These are phyloP conservation scores for Polypedilum pembai DNA, from an alignment of 1,140 invertebrate species.

Conservation along the genomic window DNA sequence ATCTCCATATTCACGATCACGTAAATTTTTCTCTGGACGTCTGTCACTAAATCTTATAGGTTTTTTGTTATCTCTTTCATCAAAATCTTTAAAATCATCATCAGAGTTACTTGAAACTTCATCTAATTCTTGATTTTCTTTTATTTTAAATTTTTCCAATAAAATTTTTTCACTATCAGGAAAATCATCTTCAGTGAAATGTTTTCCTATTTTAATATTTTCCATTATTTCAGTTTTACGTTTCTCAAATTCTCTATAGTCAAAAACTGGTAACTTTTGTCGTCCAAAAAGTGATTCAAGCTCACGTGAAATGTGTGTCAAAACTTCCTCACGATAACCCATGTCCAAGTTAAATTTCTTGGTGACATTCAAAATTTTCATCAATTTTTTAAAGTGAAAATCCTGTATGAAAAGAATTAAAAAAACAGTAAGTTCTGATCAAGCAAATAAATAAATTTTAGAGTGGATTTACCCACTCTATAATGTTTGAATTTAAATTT, in stretches of 20 bases:
- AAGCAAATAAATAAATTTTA: too few relatives aligned
- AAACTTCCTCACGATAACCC: conserved; percentile 29
- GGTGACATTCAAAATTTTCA: conserved; percentile 31
- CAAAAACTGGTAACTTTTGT: conserved; percentile 29
- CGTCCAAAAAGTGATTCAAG: conserved; percentile 38
- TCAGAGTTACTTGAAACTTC: neutral
- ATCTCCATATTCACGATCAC: neutral
- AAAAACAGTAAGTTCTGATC: neutral
- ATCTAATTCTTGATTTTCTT: neutral
- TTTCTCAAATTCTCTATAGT: conserved; percentile 35
- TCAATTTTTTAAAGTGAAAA: conserved; percentile 38
- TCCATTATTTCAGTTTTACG: conserved; percentile 38
- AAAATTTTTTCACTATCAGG: conserved; percentile 36
- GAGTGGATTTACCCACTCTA: too few relatives aligned
- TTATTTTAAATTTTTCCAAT: neutral
- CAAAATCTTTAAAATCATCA: neutral
- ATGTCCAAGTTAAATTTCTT: neutral
- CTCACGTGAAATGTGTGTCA: conserved; percentile 32
- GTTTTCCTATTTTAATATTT: conserved; percentile 43
- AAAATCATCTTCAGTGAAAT: conserved; percentile 43
- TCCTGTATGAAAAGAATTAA: conserved; percentile 30
- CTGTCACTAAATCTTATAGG: neutral
- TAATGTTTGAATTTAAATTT: too few relatives aligned
- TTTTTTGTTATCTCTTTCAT: neutral
- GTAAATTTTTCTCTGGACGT: neutral